Percentiles rank a stretch among this genome's conserved stretches.
Evolutionary conservation across 2,888 invertebrate genomes (phyloP).

Genomic region (Himalopsyche tibetana): DNA sequence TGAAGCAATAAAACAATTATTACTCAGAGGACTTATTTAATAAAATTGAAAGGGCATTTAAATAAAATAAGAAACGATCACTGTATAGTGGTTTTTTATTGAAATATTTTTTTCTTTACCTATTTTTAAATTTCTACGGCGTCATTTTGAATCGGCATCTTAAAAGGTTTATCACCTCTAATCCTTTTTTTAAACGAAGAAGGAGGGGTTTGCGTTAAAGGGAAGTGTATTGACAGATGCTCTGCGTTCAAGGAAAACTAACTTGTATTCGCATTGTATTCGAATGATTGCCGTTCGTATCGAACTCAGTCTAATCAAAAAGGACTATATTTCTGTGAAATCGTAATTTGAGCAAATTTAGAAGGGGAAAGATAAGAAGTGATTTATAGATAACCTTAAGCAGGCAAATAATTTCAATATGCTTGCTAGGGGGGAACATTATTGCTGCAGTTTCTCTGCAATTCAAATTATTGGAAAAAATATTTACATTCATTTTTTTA

Average conservation of each 20-base stretch:
- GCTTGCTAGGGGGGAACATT: constrained; percentile 10
- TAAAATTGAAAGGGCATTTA: too few relatives aligned
- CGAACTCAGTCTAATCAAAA: background rate
- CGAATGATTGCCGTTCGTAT: background rate
- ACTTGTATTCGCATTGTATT: constrained; percentile 6
- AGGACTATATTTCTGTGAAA: constrained; percentile 25
- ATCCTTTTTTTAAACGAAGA: background rate
- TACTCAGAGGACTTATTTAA: too few relatives aligned
- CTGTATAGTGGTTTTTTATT: too few relatives aligned
- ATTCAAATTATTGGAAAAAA: constrained; percentile 2
- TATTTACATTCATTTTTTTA: too few relatives aligned
- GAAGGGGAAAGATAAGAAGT: constrained; percentile 46
- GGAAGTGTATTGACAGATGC: constrained; percentile 33
- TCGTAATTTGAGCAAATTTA: constrained; percentile 22
- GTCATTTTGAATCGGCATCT: background rate
- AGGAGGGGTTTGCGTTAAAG: constrained; percentile 8
- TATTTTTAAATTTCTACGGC: background rate
- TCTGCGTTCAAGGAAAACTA: background rate
- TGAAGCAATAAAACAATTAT: too few relatives aligned
- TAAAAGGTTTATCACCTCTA: constrained; percentile 29
- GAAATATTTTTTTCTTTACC: too few relatives aligned
- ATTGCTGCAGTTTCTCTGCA: constrained; percentile 26
- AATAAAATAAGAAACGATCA: too few relatives aligned
- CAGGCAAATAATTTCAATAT: background rate
- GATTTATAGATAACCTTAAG: constrained; percentile 44